A percentile compares a stretch with the other conserved stretches of the same genome.
Evolutionary conservation across 2,113 vertebrate species (phyloP).

Genomic region (Epinephelus fuscoguttatus): DNA sequence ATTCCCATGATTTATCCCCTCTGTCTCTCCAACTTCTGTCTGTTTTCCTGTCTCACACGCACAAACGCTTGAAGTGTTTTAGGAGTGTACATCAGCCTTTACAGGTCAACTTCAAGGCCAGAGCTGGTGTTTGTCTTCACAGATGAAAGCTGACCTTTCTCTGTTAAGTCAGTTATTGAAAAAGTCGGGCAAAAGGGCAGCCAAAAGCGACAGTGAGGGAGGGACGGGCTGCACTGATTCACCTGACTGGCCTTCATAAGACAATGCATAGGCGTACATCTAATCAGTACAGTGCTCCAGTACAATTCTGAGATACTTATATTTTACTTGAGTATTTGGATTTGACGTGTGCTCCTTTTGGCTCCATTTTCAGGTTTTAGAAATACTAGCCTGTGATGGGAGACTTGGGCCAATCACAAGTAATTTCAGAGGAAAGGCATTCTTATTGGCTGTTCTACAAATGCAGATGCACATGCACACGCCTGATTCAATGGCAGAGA

Average conservation of each 20-base stretch:
- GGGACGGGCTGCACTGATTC: not conserved
- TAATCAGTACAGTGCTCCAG: too few relatives aligned
- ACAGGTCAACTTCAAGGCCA: constrained; percentile 26
- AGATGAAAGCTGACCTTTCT: constrained; percentile 37
- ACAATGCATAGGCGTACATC: not conserved
- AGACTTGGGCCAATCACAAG: too few relatives aligned
- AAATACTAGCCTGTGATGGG: too few relatives aligned
- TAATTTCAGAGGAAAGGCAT: too few relatives aligned
- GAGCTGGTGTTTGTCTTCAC: constrained; percentile 28
- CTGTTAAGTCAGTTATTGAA: constrained; percentile 10
- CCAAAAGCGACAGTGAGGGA: not conserved
- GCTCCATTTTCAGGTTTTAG: too few relatives aligned
- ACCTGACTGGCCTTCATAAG: constrained; percentile 1
- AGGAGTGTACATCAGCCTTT: constrained; percentile 2
- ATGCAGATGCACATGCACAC: too few relatives aligned
- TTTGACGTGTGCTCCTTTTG: too few relatives aligned
- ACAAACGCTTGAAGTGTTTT: not conserved
- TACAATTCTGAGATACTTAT: too few relatives aligned
- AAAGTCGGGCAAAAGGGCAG: constrained; percentile 38
- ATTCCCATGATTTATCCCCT: not conserved
- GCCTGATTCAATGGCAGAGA: too few relatives aligned
- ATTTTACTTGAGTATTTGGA: too few relatives aligned
- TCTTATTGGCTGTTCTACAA: too few relatives aligned
- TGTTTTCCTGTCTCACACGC: not conserved
- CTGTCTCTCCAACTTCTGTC: not conserved